Evolutionary conservation across 2,113 vertebrate species (phyloP).

Genomic region (Gallinago paraguaiae): DNA sequence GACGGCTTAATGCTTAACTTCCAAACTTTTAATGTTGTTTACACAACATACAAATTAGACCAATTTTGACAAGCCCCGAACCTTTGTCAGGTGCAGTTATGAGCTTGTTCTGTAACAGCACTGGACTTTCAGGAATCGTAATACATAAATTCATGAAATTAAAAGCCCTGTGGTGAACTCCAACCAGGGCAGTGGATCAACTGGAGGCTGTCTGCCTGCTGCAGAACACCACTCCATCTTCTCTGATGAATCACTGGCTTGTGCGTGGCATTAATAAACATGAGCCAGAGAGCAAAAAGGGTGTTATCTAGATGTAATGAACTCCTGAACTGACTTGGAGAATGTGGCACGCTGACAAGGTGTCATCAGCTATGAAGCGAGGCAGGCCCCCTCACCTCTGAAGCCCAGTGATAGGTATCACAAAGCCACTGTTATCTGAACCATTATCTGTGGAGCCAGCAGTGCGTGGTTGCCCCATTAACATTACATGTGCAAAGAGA

Average conservation of each 20-base stretch:
- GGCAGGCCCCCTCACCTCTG: background rate
- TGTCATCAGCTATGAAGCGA: conserved; percentile 31
- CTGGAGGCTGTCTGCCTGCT: conserved; percentile 44
- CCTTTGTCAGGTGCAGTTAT: conserved; percentile 11
- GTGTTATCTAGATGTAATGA: conserved; percentile 60
- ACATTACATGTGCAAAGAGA: background rate
- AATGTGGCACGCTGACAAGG: conserved; percentile 27
- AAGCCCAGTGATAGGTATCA: background rate
- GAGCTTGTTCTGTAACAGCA: conserved; percentile 1
- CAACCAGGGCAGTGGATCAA: background rate
- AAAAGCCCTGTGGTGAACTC: background rate
- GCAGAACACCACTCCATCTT: conserved; percentile 38
- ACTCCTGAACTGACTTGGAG: conserved; percentile 50
- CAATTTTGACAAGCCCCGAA: background rate
- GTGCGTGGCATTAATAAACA: conserved; percentile 61
- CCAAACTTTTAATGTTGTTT: background rate
- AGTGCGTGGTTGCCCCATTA: background rate
- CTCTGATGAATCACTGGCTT: conserved; percentile 26
- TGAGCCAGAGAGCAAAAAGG: conserved; percentile 22
- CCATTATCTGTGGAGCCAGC: background rate
- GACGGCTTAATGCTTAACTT: conserved; percentile 7
- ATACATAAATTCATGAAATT: conserved; percentile 19
- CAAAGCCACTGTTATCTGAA: background rate
- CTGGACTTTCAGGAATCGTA: conserved; percentile 50
- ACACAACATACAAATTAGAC: background rate